These are phyloP conservation scores for Aporrectodea caliginosa DNA, from an alignment of 1,140 invertebrate species.

Conservation along the genomic window DNA sequence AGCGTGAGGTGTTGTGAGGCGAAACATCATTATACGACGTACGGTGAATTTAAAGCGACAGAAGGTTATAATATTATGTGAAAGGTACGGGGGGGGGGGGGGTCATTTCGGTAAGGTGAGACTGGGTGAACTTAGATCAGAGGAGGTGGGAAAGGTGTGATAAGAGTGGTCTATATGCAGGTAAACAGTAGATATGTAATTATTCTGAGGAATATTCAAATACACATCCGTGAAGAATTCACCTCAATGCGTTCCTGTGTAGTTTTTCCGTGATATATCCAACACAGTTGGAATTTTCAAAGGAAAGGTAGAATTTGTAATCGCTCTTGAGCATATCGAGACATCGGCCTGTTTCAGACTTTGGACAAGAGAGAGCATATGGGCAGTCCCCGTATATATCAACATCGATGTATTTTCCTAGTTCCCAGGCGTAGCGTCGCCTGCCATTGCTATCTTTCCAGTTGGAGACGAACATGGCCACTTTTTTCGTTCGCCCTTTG, in stretches of 20 bases:
- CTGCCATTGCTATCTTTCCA: constrained; percentile 33
- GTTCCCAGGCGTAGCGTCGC: constrained; percentile 30
- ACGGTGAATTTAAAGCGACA: no score
- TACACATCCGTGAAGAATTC: no score
- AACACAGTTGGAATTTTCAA: constrained; percentile 59
- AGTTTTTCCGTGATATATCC: constrained; percentile 58
- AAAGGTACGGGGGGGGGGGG: no score
- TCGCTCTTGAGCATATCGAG: constrained; percentile 56
- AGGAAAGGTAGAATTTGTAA: constrained; percentile 94
- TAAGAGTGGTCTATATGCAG: no score
- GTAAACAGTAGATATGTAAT: no score
- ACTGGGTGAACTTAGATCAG: no score
- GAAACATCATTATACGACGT: no score
- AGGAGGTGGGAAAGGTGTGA: no score
- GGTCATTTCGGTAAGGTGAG: no score
- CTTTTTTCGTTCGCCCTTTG: constrained; percentile 32
- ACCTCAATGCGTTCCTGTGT: constrained; percentile 50
- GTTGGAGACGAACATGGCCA: constrained; percentile 7
- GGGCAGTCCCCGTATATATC: constrained; percentile 39
- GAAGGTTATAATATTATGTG: no score
- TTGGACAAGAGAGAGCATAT: background rate
- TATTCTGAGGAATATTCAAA: no score
- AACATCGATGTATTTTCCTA: constrained; percentile 34
- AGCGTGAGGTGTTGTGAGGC: no score
- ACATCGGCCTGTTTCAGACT: constrained; percentile 63